phyloP scores from a whole-genome alignment of 2,113 vertebrate species.

The Cichladusa arquata region DNA sequence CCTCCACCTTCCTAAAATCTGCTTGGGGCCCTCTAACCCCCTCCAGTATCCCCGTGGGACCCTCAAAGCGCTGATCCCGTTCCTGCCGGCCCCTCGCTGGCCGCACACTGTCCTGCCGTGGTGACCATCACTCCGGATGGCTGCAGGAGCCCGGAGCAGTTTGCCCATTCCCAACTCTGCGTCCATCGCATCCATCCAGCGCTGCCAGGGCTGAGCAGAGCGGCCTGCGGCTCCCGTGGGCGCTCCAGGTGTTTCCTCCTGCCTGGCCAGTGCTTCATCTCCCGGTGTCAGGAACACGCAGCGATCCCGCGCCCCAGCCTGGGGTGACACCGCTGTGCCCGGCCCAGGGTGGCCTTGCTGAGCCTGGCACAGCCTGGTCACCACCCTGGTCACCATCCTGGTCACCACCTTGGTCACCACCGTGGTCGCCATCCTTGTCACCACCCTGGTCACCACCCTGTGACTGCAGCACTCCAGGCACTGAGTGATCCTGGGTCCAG shows the following conservation, averaged over 20 bases:
- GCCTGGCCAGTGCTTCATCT: rapidly evolving
- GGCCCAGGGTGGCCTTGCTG: background rate
- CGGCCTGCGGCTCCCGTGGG: rapidly evolving
- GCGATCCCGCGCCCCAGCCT: rapidly evolving
- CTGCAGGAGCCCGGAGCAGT: background rate
- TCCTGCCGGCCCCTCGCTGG: background rate
- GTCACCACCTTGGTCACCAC: too few species aligned
- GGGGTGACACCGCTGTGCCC: background rate
- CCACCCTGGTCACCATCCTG: background rate
- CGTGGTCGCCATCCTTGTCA: too few species aligned
- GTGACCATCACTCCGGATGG: rapidly evolving
- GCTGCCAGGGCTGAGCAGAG: background rate
- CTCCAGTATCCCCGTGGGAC: background rate
- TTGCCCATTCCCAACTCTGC: background rate
- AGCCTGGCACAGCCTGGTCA: rapidly evolving
- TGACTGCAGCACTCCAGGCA: rapidly evolving
- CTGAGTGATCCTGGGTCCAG: rapidly evolving
- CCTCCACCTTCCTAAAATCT: background rate
- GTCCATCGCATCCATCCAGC: rapidly evolving
- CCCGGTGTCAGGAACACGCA: rapidly evolving
- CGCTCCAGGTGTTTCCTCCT: too few species aligned
- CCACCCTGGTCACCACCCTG: background rate
- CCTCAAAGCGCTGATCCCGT: too few species aligned
- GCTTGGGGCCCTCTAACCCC: background rate
- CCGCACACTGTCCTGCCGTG: background rate